Evolutionary conservation across 2,113 vertebrate genomes (phyloP).

Genomic region (Pluvialis apricaria): DNA sequence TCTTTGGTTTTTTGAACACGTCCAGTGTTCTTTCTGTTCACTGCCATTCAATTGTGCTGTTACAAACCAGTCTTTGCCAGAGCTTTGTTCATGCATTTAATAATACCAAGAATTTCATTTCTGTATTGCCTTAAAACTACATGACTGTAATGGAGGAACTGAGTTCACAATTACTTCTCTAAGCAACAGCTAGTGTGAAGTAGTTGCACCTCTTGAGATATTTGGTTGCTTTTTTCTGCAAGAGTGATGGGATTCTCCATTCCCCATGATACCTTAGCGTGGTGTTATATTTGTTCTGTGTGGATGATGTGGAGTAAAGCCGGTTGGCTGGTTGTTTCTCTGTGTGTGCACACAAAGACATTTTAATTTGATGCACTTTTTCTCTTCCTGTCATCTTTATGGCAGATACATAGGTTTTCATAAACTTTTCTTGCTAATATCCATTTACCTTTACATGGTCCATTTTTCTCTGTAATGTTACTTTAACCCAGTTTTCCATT

Average conservation of each 20-base stretch:
- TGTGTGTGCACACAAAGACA: not conserved
- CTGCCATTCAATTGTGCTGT: not conserved
- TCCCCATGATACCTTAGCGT: not conserved
- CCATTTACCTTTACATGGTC: not conserved
- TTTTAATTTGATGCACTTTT: not conserved
- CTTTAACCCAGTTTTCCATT: not conserved
- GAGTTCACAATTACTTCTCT: not conserved
- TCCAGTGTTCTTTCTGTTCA: not conserved
- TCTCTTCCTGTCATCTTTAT: not conserved
- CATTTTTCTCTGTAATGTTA: not conserved
- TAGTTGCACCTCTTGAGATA: not conserved
- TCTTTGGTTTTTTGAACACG: not conserved
- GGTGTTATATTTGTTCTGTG: not conserved
- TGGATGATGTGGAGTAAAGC: not conserved
- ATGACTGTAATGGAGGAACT: not conserved
- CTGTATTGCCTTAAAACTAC: not conserved
- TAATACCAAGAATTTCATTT: not conserved
- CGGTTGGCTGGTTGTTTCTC: not conserved
- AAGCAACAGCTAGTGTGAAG: not conserved
- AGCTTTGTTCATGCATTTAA: not conserved
- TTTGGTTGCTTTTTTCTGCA: not conserved
- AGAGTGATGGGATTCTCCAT: not conserved
- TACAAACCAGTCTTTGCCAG: not conserved
- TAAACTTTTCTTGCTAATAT: not conserved
- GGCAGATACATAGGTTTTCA: not conserved